Percentiles rank a stretch among this genome's conserved stretches.
Conservation (phyloP, 2,113 vertebrate genomes). For the Colius striatus region DNA sequence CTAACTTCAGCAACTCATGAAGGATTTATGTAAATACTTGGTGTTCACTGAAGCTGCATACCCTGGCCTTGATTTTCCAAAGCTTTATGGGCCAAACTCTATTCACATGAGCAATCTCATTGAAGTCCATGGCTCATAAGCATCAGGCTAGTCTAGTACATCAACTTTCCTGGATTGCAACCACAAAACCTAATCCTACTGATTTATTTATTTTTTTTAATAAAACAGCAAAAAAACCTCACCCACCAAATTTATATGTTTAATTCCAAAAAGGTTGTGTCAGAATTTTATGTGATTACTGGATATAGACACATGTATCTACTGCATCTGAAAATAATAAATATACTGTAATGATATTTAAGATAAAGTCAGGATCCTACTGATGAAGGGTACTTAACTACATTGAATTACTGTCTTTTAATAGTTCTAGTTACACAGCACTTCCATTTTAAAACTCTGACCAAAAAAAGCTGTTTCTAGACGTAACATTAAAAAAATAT, state of each 20-base stretch:
- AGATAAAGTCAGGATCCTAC: background rate
- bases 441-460: background rate
- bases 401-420: background rate
- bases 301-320: background rate
- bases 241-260: background rate
- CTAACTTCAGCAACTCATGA: background rate
- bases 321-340: background rate
- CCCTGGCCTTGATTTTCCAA: background rate
- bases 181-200: background rate
- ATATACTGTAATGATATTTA: background rate
- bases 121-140: background rate
- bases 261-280: background rate
- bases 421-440: background rate
- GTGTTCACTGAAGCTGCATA: conserved; percentile 29
- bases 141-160: background rate
- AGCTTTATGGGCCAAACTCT: background rate
- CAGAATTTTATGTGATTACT: background rate
- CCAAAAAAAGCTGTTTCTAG: background rate
- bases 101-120: background rate
- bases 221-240: background rate
- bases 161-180: background rate
- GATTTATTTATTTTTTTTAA: background rate
- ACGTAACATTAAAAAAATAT: background rate
- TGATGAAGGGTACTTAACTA: background rate
- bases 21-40: background rate